Evolutionary conservation across 2,113 vertebrate genomes (phyloP).

Genomic region (Phaethornis superciliosus): DNA sequence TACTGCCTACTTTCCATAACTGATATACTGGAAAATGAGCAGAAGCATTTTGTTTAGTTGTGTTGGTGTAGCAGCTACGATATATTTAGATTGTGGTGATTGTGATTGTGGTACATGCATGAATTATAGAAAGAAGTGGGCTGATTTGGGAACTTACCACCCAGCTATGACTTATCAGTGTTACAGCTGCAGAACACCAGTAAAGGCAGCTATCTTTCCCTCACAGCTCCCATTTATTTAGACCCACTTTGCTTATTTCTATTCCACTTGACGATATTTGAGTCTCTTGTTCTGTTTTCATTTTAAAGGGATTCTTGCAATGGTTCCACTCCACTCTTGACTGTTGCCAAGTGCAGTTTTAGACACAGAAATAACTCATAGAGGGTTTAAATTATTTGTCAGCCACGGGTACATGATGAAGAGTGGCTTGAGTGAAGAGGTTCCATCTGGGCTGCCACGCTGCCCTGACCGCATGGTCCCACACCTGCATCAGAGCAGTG

Average conservation of each 20-base stretch:
- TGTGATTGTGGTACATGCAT: neutral
- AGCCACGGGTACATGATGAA: rapidly evolving
- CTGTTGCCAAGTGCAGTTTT: neutral
- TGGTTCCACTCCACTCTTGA: neutral
- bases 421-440: neutral
- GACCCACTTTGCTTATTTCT: neutral
- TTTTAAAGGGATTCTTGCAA: neutral
- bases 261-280: neutral
- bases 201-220: neutral
- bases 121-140: neutral
- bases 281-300: neutral
- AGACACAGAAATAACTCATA: neutral
- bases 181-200: neutral
- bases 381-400: neutral
- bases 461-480: neutral
- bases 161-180: neutral
- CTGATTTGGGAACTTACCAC: neutral
- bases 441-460: neutral
- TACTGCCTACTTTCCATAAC: neutral
- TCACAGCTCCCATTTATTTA: neutral
- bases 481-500: neutral
- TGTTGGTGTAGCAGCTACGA: neutral
- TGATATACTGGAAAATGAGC: neutral
- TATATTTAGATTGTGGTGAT: too few species aligned
- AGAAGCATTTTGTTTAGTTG: neutral